Base-by-base conservation (phyloP, 2,888 invertebrate genomes). In the Xestia c-nigrum region DNA sequence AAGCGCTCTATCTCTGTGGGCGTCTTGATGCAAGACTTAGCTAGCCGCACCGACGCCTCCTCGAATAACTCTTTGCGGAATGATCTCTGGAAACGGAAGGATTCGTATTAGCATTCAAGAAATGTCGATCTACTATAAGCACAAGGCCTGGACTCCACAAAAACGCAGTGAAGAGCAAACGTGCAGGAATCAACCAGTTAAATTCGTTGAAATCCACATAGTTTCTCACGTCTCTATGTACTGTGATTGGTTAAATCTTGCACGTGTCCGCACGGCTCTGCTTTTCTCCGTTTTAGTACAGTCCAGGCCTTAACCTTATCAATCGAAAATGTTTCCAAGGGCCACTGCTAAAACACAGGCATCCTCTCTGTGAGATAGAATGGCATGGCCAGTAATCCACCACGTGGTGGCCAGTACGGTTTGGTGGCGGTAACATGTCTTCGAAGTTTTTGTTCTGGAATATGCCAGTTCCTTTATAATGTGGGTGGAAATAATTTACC, bases 1-100 rank as follows among this genome's bases (percentile, higher is more conserved):
- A 99, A 99, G 87, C 98, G 98, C 90, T 98, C 98, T 77, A 99
- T 98, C 93, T 99, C 98, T 14, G 98, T 97, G 12, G 98, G 97
- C 0, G 98, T 98, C 93, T 99, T 99, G 90, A 99, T 99, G 81
- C 97, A 97, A 4, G 98, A 97, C 89, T 98, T 98, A 88, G 98
- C 98, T 94, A 99, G 97, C 78, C 99, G 97, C 69, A 97, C 96
- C 9, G 99, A 98, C 6, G 99, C 99, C 93, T 99, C 99, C 84
- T 98, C 98, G 94, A 99, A 99, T 76, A 99, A 96, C 92, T 99
- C 99, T 93, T 98, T 98, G 85, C 98, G 98, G 96, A 99, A 99
- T 40, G 99, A 99, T 89, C 99, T 97, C 98, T 99, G 96, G 1
- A 96, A 83, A 83, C 3, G 14, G 7, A 74, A 66, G 2, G 9